Percentiles rank a stretch among this genome's conserved stretches.
Conservation (phyloP, 2,888 invertebrate species). For the Drosophila multiciliata region DNA sequence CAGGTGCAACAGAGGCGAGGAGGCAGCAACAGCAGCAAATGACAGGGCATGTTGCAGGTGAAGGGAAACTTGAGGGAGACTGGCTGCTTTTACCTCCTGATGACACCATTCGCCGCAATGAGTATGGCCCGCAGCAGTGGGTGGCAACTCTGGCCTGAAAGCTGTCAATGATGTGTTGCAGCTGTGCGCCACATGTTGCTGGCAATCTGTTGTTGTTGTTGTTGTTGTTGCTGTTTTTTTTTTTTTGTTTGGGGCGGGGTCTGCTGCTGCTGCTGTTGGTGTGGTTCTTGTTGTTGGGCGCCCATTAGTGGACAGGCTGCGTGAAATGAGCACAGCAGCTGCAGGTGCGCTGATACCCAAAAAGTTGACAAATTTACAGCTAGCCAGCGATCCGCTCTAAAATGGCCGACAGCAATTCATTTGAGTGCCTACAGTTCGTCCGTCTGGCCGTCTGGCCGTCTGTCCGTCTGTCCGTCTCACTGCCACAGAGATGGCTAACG, state of each 20-base stretch:
- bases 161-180: slow-evolving; percentile 76
- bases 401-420: slow-evolving; percentile 74
- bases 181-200: slow-evolving; percentile 80
- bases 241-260: slow-evolving; percentile 51
- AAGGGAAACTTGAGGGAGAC: slow-evolving; percentile 55
- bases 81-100: slow-evolving; percentile 48
- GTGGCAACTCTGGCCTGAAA: slow-evolving; percentile 74
- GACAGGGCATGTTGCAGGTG: slow-evolving; percentile 52
- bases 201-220: slow-evolving; percentile 10
- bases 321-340: slow-evolving; percentile 77
- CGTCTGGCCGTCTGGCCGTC: neutral
- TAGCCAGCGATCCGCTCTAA: slow-evolving; percentile 48
- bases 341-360: slow-evolving; percentile 67
- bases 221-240: slow-evolving; percentile 1
- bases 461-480: neutral
- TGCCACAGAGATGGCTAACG: slow-evolving; percentile 56
- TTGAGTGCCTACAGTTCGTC: slow-evolving; percentile 52
- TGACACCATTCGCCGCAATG: slow-evolving; percentile 64
- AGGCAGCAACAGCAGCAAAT: slow-evolving; percentile 38
- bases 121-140: slow-evolving; percentile 68
- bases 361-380: slow-evolving; percentile 78
- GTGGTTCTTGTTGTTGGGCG: slow-evolving; percentile 39
- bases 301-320: slow-evolving; percentile 47
- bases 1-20: slow-evolving; percentile 64
- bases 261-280: slow-evolving; percentile 30